A percentile compares a stretch with the other conserved stretches of the same genome.
phyloP scores from a whole-genome alignment of 1,140 invertebrate genomes.

The Leguminivora glycinivorella region DNA sequence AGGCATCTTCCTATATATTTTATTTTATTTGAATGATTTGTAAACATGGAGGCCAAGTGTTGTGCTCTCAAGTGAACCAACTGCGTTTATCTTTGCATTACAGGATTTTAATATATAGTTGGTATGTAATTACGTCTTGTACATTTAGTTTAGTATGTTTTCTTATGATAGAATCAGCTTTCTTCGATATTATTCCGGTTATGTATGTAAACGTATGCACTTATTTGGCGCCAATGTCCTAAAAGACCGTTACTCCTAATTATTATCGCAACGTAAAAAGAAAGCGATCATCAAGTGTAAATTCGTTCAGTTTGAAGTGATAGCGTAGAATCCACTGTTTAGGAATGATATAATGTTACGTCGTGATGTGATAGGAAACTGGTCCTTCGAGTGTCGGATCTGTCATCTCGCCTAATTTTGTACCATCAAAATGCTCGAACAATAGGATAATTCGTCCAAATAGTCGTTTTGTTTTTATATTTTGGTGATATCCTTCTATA shows the following conservation, averaged over 20 bases:
- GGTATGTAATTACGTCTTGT: conserved; percentile 40
- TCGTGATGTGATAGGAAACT: conserved; percentile 66
- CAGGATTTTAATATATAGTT: conserved; percentile 45
- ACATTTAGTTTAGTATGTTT: background rate
- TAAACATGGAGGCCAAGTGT: conserved; percentile 76
- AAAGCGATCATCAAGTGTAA: conserved; percentile 30
- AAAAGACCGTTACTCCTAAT: conserved; percentile 68
- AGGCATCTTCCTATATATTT: conserved; percentile 41
- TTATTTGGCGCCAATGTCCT: conserved; percentile 75
- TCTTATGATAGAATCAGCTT: conserved; percentile 11
- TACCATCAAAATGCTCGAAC: conserved; percentile 44
- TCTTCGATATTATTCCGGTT: conserved; percentile 22
- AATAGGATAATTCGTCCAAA: conserved; percentile 41
- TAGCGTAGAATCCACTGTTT: background rate
- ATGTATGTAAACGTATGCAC: conserved; percentile 72
- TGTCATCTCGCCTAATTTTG: conserved; percentile 58
- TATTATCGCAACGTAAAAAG: conserved; percentile 41
- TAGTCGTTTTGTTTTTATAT: conserved; percentile 20
- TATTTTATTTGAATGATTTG: conserved; percentile 75
- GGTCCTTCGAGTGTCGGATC: conserved; percentile 72
- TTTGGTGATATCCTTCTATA: conserved; percentile 31
- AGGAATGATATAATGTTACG: conserved; percentile 42
- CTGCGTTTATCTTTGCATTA: conserved; percentile 39
- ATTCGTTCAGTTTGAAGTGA: background rate
- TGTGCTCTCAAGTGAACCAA: conserved; percentile 46